phyloP scores from a whole-genome alignment of 2,113 vertebrate species.

The Hypomesus transpacificus region DNA sequence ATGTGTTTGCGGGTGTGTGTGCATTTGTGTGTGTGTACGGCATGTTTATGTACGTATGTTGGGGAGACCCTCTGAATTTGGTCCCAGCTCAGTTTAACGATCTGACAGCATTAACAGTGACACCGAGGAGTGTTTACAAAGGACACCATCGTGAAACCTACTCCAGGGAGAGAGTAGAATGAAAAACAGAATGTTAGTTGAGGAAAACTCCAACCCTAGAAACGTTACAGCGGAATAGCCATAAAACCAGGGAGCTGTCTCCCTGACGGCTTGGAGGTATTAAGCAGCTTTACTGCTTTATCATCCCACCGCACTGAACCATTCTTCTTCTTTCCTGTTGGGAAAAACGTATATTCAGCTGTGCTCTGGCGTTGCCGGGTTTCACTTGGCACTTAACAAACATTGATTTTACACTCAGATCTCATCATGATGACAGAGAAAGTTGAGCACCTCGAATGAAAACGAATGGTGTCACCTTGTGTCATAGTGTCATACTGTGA shows the following conservation, averaged over 20 bases:
- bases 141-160: neutral
- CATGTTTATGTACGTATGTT: neutral
- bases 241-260: too few species aligned
- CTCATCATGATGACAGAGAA: constrained; percentile 40
- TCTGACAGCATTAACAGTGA: neutral
- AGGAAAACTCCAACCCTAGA: too few species aligned
- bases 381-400: constrained; percentile 13
- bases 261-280: too few species aligned
- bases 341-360: neutral
- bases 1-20: constrained; percentile 46
- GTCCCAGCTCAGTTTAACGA: neutral
- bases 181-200: too few species aligned
- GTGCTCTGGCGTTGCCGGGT: constrained; percentile 19
- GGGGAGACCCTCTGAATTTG: neutral
- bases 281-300: too few species aligned
- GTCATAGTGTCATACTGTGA: neutral
- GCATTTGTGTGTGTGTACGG: neutral
- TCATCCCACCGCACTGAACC: neutral
- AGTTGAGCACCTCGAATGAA: constrained; percentile 35
- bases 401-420: constrained; percentile 61
- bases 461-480: constrained; percentile 10
- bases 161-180: neutral
- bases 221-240: too few species aligned
- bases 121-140: neutral
- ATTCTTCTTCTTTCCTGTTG: neutral